Percentiles rank a stretch among this genome's conserved stretches.
phyloP scores from a whole-genome alignment of 1,140 invertebrate species.

The Nasonia vitripennis region DNA sequence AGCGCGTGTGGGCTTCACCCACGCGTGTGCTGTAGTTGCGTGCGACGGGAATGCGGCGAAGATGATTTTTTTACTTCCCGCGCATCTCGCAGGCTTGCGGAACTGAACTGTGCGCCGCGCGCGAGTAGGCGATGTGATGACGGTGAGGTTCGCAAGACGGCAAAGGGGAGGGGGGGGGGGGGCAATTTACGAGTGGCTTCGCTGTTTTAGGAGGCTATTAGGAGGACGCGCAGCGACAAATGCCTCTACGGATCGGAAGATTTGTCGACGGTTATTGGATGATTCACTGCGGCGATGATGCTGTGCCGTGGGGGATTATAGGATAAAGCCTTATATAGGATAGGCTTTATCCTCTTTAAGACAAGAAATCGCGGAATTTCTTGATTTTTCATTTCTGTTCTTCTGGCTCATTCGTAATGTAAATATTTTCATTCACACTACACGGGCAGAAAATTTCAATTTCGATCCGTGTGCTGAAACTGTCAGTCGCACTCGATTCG shows the following conservation, averaged over 20 bases:
- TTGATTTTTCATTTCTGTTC: not conserved
- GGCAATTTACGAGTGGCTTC: conserved; percentile 19
- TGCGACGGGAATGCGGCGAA: not conserved
- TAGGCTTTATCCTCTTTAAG: conserved; percentile 12
- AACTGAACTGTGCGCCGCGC: too few relatives aligned
- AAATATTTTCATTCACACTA: not conserved
- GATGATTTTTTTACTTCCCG: not conserved
- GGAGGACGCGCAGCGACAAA: not conserved
- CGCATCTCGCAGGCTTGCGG: too few relatives aligned
- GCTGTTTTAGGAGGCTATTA: not conserved
- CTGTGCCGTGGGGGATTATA: not conserved
- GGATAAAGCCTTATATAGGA: too few relatives aligned
- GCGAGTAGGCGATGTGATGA: not conserved
- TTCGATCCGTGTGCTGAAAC: too few relatives aligned
- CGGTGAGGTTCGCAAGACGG: not conserved
- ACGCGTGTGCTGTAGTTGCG: not conserved
- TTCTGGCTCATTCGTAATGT: not conserved
- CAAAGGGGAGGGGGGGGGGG: not conserved
- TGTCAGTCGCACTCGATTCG: too few relatives aligned
- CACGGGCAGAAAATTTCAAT: too few relatives aligned
- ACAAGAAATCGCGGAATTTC: not conserved
- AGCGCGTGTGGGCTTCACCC: not conserved
- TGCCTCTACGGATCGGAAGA: not conserved
- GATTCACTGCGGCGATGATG: conserved; percentile 12
- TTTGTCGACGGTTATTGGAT: not conserved